These are phyloP conservation scores for Drosophila yakuba DNA, from an alignment of 1,140 invertebrate genomes.

Conservation along the genomic window DNA sequence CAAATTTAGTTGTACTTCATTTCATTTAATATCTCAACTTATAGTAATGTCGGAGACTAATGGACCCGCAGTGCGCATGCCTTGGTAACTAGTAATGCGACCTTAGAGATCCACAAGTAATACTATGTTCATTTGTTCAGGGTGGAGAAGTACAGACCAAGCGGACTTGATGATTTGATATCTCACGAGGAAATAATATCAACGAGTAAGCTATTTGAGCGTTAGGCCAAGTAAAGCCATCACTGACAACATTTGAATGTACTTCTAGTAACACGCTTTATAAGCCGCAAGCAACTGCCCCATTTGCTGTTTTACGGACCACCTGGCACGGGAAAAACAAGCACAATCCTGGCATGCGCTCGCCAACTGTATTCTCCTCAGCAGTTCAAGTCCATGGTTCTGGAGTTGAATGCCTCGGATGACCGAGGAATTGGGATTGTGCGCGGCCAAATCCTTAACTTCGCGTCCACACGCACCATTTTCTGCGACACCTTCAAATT, in stretches of 20 bases:
- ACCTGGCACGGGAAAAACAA: slow-evolving; percentile 99
- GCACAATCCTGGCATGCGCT: slow-evolving; percentile 98
- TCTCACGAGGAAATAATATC: slow-evolving; percentile 98
- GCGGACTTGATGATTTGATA: slow-evolving; percentile 95
- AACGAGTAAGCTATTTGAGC: slow-evolving; percentile 91
- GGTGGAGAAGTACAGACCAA: slow-evolving; percentile 99
- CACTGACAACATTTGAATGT: background rate
- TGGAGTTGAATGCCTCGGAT: slow-evolving; percentile 99
- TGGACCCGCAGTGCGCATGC: slow-evolving; percentile 64
- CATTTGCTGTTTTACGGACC: slow-evolving; percentile 99
- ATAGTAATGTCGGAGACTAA: slow-evolving; percentile 56
- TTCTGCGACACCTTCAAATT: slow-evolving; percentile 97
- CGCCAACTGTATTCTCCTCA: slow-evolving; percentile 95
- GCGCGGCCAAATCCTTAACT: slow-evolving; percentile 97
- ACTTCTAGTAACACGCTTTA: slow-evolving; percentile 94
- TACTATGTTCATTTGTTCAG: slow-evolving; percentile 85
- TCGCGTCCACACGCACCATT: slow-evolving; percentile 98
- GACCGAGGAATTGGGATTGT: slow-evolving; percentile 99
- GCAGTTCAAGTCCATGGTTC: slow-evolving; percentile 89
- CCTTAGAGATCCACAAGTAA: background rate
- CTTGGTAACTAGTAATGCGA: slow-evolving; percentile 51
- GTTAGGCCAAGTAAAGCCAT: background rate
- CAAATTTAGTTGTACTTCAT: background rate
- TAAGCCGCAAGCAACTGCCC: slow-evolving; percentile 95
- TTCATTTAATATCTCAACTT: background rate